Percentiles rank a stretch among this genome's conserved stretches.
These are phyloP conservation scores for Dolomedes plantarius DNA, from an alignment of 2,888 invertebrate genomes.

Conservation along the genomic window DNA sequence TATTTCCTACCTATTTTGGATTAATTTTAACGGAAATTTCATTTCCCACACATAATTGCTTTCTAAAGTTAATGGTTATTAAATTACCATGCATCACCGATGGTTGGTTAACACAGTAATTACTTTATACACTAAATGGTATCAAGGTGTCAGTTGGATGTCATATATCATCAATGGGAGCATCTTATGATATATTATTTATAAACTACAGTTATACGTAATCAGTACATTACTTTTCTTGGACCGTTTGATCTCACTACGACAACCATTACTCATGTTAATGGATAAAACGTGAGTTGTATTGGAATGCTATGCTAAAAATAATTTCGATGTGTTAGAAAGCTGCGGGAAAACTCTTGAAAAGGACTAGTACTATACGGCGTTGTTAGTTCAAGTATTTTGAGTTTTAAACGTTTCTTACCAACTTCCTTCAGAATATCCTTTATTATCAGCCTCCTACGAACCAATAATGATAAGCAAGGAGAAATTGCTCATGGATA, in stretches of 20 bases:
- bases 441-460: too few species aligned
- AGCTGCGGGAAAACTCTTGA: background rate
- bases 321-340: background rate
- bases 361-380: background rate
- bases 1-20: too few species aligned
- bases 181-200: constrained; percentile 16
- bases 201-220: constrained; percentile 20
- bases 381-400: too few species aligned
- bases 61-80: too few species aligned
- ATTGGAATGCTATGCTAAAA: background rate
- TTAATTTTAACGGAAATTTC: too few species aligned
- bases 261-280: constrained; percentile 11
- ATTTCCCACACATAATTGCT: too few species aligned
- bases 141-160: background rate
- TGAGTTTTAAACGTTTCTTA: too few species aligned
- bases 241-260: background rate
- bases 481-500: too few species aligned
- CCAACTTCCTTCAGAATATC: too few species aligned
- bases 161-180: background rate
- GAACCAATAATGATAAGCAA: too few species aligned
- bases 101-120: background rate
- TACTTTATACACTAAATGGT: background rate
- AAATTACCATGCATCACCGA: background rate
- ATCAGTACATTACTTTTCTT: constrained; percentile 4
- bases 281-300: constrained; percentile 11